phyloP scores from a whole-genome alignment of 2,113 vertebrate genomes.

The Chloropsis hardwickii region DNA sequence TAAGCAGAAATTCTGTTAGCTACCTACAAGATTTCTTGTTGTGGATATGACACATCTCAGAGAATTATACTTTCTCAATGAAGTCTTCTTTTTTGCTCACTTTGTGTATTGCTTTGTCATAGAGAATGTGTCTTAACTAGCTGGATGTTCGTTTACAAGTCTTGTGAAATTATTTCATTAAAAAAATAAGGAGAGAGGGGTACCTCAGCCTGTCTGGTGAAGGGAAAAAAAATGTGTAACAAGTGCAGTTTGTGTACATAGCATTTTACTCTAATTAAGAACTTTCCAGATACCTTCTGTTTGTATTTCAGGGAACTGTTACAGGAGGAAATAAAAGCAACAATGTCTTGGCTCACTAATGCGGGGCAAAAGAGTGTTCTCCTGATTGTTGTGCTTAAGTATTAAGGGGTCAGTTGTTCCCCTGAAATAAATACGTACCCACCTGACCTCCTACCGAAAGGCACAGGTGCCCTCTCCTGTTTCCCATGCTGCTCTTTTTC shows the following conservation, averaged over 20 bases:
- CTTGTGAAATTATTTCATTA: background rate
- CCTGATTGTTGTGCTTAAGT: background rate
- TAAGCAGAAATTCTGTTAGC: background rate
- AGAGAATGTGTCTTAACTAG: background rate
- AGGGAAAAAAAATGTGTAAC: background rate
- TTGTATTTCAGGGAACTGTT: background rate
- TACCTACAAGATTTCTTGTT: background rate
- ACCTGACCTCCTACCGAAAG: rapidly evolving
- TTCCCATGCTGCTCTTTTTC: background rate
- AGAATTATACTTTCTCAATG: background rate
- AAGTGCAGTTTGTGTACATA: background rate
- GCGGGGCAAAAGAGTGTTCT: background rate
- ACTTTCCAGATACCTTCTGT: background rate
- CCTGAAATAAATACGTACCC: background rate
- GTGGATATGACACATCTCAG: background rate
- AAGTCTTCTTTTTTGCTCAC: background rate
- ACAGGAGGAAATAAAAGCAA: background rate
- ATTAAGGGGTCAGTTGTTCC: background rate
- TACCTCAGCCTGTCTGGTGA: background rate
- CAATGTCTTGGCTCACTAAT: background rate
- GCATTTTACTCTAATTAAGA: rapidly evolving
- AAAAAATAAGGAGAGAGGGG: background rate
- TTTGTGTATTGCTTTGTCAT: background rate
- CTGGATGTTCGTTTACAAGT: background rate
- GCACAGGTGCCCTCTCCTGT: background rate